Conservation (phyloP, 2,888 invertebrate genomes). For the Pterobdella sp. region DNA sequence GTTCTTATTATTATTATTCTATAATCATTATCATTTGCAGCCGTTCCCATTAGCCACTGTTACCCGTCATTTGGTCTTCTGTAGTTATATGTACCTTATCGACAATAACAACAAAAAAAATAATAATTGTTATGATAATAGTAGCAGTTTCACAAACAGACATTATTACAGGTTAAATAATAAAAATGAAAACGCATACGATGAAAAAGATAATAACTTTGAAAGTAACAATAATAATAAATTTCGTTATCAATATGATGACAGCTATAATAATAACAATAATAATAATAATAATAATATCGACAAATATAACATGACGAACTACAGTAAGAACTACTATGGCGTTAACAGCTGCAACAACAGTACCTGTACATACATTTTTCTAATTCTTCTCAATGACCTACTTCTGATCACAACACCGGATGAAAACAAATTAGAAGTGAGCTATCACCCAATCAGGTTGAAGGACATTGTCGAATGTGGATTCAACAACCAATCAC, state of each 20-base stretch:
- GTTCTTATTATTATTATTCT: not conserved
- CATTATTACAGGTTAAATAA: no score
- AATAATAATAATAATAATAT: not conserved
- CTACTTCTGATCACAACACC: constrained; percentile 42
- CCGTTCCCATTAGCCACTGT: constrained; percentile 44
- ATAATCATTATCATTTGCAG: constrained; percentile 35
- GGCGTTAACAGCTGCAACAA: not conserved
- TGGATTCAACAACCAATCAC: constrained; percentile 25
- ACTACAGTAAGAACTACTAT: not conserved
- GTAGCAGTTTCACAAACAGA: not conserved
- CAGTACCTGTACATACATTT: constrained; percentile 33
- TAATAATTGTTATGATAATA: not conserved
- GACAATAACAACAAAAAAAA: not conserved
- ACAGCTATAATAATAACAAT: not conserved
- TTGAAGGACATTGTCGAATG: constrained; percentile 39
- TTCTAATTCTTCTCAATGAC: constrained; percentile 45
- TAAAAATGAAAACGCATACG: no score
- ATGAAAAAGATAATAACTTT: no score
- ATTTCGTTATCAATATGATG: no score
- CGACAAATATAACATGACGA: not conserved
- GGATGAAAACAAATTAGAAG: constrained; percentile 40
- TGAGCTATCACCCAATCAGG: constrained; percentile 42
- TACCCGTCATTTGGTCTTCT: constrained; percentile 46
- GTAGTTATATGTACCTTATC: constrained; percentile 40
- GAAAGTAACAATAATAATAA: no score